Percentiles rank a stretch among this genome's conserved stretches.
phyloP scores from a whole-genome alignment of 2,113 vertebrate species.

The Vulpes vulpes region DNA sequence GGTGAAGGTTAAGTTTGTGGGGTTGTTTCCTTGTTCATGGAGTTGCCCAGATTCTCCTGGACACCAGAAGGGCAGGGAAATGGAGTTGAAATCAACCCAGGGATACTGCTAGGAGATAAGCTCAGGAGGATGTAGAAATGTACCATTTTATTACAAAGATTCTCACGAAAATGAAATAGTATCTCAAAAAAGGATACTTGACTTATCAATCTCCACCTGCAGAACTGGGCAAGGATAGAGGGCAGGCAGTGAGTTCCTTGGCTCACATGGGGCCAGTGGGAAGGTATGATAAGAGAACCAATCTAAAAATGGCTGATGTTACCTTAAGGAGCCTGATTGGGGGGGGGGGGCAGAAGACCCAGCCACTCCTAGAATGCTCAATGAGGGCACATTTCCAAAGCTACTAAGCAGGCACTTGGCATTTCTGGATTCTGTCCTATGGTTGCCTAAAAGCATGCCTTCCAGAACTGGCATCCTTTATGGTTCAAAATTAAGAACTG shows the following conservation, averaged over 20 bases:
- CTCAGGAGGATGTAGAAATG: conserved; percentile 83
- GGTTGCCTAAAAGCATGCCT: conserved; percentile 26
- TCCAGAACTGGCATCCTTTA: conserved; percentile 1
- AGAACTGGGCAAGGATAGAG: not conserved
- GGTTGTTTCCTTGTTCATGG: not conserved
- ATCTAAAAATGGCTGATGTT: conserved; percentile 56
- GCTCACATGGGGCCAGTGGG: conserved; percentile 20
- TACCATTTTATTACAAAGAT: conserved; percentile 91
- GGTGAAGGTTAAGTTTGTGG: conserved; percentile 1
- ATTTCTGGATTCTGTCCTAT: conserved; percentile 53
- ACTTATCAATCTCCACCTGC: conserved; percentile 77
- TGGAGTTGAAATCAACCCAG: not conserved
- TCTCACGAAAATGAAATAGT: conserved; percentile 88
- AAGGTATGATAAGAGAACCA: conserved; percentile 62
- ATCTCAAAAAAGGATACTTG: conserved; percentile 84
- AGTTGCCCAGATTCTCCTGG: not conserved
- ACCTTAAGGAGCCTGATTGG: not conserved
- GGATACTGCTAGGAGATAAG: conserved; percentile 6
- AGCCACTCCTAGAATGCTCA: conserved; percentile 47
- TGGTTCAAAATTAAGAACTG: conserved; percentile 12
- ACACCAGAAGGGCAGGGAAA: not conserved
- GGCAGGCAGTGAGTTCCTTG: conserved; percentile 15
- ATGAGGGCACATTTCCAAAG: conserved; percentile 18
- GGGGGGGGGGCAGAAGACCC: not conserved
- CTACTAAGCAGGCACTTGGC: conserved; percentile 30